A percentile compares a stretch with the other conserved stretches of the same genome.
These are phyloP conservation scores for Holocentrus rufus DNA, from an alignment of 2,797 vertebrate species.

Conservation along the genomic window DNA sequence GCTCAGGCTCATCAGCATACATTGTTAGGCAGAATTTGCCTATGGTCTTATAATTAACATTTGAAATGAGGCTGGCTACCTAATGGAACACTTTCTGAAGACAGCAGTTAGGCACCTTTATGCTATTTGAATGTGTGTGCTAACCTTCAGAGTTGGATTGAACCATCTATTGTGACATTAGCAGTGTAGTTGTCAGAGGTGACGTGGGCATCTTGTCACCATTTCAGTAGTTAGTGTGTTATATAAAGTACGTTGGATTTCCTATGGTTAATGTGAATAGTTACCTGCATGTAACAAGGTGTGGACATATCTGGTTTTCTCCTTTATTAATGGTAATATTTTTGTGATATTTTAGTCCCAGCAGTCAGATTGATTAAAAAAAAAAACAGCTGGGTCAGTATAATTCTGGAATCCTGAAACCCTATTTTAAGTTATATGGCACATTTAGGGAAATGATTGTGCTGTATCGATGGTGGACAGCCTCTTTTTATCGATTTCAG, in stretches of 20 bases:
- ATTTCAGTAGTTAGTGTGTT: not conserved
- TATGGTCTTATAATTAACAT: too few relatives aligned
- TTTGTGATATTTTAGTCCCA: not conserved
- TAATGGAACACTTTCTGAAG: too few relatives aligned
- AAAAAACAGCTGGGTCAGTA: too few relatives aligned
- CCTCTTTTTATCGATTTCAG: not conserved
- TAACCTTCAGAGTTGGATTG: not conserved
- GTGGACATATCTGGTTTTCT: not conserved
- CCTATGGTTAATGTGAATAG: not conserved
- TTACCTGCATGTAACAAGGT: not conserved
- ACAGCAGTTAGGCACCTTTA: too few relatives aligned
- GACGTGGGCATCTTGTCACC: not conserved
- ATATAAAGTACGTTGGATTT: not conserved
- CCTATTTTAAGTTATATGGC: too few relatives aligned
- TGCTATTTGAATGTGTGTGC: not conserved
- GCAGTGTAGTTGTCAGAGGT: not conserved
- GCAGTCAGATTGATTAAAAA: not conserved
- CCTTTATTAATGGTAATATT: not conserved
- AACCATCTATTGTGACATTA: not conserved
- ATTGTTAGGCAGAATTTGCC: too few relatives aligned
- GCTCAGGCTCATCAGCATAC: too few relatives aligned
- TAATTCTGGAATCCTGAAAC: too few relatives aligned
- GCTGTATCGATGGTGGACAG: not conserved
- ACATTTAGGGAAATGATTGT: not conserved
- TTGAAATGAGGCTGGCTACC: too few relatives aligned